Conservation (phyloP, 1,140 invertebrate species). For the Nasonia longicornis region DNA sequence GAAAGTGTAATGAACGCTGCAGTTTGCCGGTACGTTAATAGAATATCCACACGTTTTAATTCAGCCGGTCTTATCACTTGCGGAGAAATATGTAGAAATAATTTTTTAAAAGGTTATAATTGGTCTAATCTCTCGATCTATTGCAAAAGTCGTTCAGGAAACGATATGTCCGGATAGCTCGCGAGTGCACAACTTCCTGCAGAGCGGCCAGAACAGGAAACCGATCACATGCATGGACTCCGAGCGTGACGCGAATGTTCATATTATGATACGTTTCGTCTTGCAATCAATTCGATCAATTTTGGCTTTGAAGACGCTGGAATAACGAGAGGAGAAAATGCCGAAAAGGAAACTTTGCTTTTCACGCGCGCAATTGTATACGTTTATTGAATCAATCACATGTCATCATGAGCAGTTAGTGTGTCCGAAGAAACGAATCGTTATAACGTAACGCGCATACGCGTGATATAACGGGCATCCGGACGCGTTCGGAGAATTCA, state of each 20-base stretch:
- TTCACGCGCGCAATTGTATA: background rate
- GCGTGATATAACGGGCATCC: background rate
- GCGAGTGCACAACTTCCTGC: constrained; percentile 56
- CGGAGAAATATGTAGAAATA: background rate
- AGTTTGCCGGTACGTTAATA: background rate
- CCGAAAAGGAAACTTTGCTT: no score
- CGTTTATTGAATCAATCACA: constrained; percentile 6
- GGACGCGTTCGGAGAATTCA: constrained; percentile 11
- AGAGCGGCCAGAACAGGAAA: constrained; percentile 44
- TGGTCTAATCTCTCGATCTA: constrained; percentile 38
- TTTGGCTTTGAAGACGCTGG: no score
- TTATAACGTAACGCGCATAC: constrained; percentile 2
- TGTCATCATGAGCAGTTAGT: background rate
- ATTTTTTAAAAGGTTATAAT: constrained; percentile 39
- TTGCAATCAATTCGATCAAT: background rate
- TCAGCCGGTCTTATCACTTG: no score
- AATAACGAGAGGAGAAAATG: no score
- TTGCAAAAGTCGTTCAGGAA: constrained; percentile 56
- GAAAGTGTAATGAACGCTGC: background rate
- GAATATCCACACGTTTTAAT: no score
- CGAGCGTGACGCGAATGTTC: constrained; percentile 36
- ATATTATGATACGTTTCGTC: background rate
- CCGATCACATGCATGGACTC: constrained; percentile 51
- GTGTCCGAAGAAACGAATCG: background rate
- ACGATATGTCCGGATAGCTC: constrained; percentile 52